These are phyloP conservation scores for Eriocheir sinensis DNA, from an alignment of 1,140 invertebrate genomes.

Conservation along the genomic window DNA sequence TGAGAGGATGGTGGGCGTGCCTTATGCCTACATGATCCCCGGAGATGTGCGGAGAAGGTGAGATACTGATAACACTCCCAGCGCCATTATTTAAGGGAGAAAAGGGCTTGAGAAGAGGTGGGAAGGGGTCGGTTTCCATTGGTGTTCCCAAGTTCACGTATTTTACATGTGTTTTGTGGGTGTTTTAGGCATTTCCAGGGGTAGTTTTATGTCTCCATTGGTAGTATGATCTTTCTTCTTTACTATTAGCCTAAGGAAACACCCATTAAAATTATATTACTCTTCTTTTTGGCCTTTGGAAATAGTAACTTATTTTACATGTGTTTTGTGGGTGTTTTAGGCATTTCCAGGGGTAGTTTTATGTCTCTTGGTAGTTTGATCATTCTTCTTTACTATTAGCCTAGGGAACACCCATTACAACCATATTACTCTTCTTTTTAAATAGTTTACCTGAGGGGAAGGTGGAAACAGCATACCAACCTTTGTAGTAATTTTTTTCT, in stretches of 20 bases:
- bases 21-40: constrained; percentile 1
- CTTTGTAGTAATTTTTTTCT: too few species aligned
- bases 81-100: background rate
- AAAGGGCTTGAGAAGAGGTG: background rate
- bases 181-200: too few species aligned
- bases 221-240: too few species aligned
- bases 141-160: background rate
- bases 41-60: constrained; percentile 34
- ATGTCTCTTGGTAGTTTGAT: too few species aligned
- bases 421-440: too few species aligned
- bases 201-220: too few species aligned
- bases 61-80: background rate
- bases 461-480: too few species aligned
- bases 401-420: background rate
- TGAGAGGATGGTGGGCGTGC: constrained; percentile 2
- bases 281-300: too few species aligned
- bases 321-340: too few species aligned
- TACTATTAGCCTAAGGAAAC: background rate
- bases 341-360: too few species aligned
- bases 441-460: background rate
- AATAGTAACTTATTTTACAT: background rate
- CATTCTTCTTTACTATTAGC: too few species aligned
- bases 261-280: too few species aligned
- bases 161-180: background rate
- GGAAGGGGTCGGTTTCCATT: background rate